Conservation (phyloP, 2,888 invertebrate genomes). For the Petrolisthes cinctipes region DNA sequence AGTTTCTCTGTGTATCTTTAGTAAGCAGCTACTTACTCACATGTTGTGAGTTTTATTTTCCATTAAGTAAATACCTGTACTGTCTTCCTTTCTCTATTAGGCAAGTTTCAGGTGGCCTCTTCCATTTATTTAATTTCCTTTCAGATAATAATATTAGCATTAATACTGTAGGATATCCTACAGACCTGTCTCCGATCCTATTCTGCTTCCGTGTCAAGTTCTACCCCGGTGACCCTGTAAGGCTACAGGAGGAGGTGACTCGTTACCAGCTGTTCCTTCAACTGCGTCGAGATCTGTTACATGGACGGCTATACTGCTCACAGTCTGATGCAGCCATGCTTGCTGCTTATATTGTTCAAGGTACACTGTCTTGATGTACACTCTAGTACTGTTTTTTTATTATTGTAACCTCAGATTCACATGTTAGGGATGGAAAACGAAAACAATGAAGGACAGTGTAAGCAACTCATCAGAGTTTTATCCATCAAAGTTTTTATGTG, state of each 20-base stretch:
- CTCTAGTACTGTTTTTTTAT: not conserved
- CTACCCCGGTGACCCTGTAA: conserved; percentile 94
- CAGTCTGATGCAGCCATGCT: conserved; percentile 89
- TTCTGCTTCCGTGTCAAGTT: conserved; percentile 98
- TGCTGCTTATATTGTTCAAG: conserved; percentile 92
- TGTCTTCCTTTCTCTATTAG: too few species aligned
- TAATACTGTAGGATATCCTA: conserved; percentile 67
- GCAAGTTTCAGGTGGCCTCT: not conserved
- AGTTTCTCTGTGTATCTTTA: too few species aligned
- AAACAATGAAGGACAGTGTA: too few species aligned
- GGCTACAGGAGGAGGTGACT: conserved; percentile 93
- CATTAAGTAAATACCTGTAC: too few species aligned
- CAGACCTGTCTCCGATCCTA: conserved; percentile 90
- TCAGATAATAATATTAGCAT: too few species aligned
- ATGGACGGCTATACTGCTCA: conserved; percentile 93
- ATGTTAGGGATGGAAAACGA: too few species aligned
- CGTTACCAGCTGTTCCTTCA: conserved; percentile 95
- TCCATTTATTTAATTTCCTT: not conserved
- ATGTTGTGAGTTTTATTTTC: too few species aligned
- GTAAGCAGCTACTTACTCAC: too few species aligned
- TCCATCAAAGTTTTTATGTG: not conserved
- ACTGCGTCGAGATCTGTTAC: conserved; percentile 91
- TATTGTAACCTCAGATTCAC: too few species aligned
- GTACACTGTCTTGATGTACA: conserved; percentile 72
- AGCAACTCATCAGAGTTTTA: too few species aligned